Evolutionary conservation across 2,797 vertebrate genomes (phyloP).

Genomic region (Sebastiscus tertius): DNA sequence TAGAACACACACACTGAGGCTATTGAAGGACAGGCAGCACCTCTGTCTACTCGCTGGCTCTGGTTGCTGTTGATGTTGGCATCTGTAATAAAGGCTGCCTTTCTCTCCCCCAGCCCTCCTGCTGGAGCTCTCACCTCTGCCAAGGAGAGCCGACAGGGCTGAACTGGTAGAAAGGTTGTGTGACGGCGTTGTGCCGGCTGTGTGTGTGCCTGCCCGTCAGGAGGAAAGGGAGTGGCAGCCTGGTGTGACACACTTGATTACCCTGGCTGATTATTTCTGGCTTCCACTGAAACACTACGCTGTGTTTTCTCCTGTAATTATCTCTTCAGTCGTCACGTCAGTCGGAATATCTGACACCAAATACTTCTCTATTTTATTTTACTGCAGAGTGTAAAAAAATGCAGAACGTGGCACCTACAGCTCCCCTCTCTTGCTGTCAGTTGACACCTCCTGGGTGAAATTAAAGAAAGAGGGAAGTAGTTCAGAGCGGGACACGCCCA

Average conservation of each 20-base stretch:
- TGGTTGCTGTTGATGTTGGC: slow-evolving; percentile 70
- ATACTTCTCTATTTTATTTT: slow-evolving; percentile 8
- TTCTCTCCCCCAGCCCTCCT: slow-evolving; percentile 60
- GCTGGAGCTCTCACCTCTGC: slow-evolving; percentile 60
- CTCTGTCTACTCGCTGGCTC: slow-evolving; percentile 59
- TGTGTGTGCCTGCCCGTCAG: slow-evolving; percentile 50
- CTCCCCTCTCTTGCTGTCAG: slow-evolving; percentile 4
- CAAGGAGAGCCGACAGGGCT: slow-evolving; percentile 58
- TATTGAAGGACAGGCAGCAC: slow-evolving; percentile 63
- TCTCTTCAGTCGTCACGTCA: slow-evolving; percentile 10
- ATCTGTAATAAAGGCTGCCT: slow-evolving; percentile 64
- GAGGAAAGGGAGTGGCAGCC: slow-evolving; percentile 71
- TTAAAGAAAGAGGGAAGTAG: slow-evolving; percentile 23
- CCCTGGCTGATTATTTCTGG: slow-evolving; percentile 66
- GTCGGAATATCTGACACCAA: background rate
- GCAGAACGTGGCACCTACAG: background rate
- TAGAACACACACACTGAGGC: slow-evolving; percentile 58
- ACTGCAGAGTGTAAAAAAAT: background rate
- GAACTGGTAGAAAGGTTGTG: slow-evolving; percentile 43
- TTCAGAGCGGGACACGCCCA: background rate
- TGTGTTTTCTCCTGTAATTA: slow-evolving; percentile 34
- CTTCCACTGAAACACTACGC: slow-evolving; percentile 31
- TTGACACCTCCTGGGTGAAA: slow-evolving; percentile 8
- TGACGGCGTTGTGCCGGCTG: slow-evolving; percentile 34
- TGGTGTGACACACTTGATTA: slow-evolving; percentile 71